Conservation (phyloP, 1,140 invertebrate genomes). For the Brachionus calyciflorus region DNA sequence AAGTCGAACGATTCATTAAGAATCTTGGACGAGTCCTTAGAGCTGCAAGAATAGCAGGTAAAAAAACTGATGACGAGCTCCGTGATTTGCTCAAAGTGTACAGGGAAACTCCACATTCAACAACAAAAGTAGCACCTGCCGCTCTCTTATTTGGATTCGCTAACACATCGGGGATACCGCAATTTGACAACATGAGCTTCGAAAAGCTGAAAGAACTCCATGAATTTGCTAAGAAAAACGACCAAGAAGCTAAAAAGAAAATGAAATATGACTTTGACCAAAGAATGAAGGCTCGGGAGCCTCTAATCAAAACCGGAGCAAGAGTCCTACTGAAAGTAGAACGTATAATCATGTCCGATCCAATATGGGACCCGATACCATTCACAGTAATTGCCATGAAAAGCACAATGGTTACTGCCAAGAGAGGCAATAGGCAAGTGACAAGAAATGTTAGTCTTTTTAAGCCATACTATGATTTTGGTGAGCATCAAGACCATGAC, state of each 20-base stretch:
- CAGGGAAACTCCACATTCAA: too few species aligned
- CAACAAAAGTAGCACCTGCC: not conserved
- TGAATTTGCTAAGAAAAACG: not conserved
- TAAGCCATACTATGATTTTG: not conserved
- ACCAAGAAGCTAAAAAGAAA: not conserved
- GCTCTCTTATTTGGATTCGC: not conserved
- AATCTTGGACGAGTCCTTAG: slow-evolving; percentile 7
- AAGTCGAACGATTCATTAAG: slow-evolving; percentile 48
- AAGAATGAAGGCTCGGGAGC: not conserved
- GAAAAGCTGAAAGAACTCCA: not conserved
- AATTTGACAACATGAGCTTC: not conserved
- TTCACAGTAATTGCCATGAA: not conserved
- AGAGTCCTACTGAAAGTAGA: not conserved
- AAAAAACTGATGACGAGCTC: not conserved
- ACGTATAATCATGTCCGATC: not conserved
- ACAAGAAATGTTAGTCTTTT: slow-evolving; percentile 1
- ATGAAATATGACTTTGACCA: not conserved
- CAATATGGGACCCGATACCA: not conserved
- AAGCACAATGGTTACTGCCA: not conserved
- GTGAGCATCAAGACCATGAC: not conserved
- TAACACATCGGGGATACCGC: not conserved
- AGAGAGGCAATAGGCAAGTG: not conserved
- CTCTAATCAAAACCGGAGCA: not conserved
- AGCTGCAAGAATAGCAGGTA: not conserved
- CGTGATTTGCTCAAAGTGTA: not conserved